phyloP scores from a whole-genome alignment of 2,888 invertebrate species.

The Acleris emargana region DNA sequence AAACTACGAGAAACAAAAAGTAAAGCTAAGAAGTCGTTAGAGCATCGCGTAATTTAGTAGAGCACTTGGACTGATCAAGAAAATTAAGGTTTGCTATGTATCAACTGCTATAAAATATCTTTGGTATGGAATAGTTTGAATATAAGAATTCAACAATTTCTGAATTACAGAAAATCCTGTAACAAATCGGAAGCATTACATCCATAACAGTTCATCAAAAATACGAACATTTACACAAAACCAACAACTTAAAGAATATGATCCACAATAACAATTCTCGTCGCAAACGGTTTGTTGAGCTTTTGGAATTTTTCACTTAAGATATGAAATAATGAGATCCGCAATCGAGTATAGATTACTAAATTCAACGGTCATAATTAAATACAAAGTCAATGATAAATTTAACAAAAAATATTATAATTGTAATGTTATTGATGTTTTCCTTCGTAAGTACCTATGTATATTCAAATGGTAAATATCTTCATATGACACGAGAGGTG shows the following conservation, averaged over 20 bases:
- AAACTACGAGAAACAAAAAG: too few species aligned
- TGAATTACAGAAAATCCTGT: neutral
- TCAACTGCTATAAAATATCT: too few species aligned
- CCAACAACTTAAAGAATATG: constrained; percentile 68
- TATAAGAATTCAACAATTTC: too few species aligned
- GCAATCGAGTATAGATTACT: constrained; percentile 81
- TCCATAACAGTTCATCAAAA: constrained; percentile 13
- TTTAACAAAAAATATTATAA: neutral
- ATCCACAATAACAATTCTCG: constrained; percentile 52
- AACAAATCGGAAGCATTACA: constrained; percentile 1
- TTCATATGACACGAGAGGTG: neutral
- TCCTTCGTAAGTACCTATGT: too few species aligned
- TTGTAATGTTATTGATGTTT: too few species aligned
- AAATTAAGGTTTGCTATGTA: too few species aligned
- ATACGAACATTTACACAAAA: constrained; percentile 53
- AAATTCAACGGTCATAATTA: constrained; percentile 49
- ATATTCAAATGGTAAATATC: too few species aligned
- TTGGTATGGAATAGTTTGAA: too few species aligned
- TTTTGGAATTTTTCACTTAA: constrained; percentile 64
- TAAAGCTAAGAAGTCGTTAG: too few species aligned
- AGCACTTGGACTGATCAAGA: too few species aligned
- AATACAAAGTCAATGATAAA: neutral
- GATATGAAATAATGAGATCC: constrained; percentile 78
- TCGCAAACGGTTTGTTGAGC: constrained; percentile 61
- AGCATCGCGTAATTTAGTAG: too few species aligned